Percentiles rank a stretch among this genome's conserved stretches.
phyloP scores from a whole-genome alignment of 2,888 invertebrate genomes.

The Aspidiotus destructor region DNA sequence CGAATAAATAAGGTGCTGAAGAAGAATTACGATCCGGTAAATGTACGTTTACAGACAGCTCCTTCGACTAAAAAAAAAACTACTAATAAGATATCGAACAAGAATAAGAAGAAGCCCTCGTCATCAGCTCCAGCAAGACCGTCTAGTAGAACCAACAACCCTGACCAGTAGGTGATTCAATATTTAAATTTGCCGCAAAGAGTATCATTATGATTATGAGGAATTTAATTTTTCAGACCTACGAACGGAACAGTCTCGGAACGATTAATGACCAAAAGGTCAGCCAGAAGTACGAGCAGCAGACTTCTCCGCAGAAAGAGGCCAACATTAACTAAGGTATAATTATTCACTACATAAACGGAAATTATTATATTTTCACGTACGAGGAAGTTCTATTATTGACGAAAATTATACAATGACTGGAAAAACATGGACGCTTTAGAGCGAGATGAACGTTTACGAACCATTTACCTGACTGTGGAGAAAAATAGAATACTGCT shows the following conservation, averaged over 20 bases:
- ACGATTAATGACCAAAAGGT: neutral
- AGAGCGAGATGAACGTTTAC: too few relatives aligned
- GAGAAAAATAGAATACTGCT: too few relatives aligned
- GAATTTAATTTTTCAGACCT: neutral
- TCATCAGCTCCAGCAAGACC: neutral
- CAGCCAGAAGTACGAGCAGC: constrained; percentile 16
- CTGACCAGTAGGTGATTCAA: too few relatives aligned
- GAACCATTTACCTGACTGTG: too few relatives aligned
- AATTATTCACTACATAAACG: neutral
- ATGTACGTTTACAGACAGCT: constrained; percentile 55
- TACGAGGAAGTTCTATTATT: too few relatives aligned
- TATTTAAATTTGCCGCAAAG: too few relatives aligned
- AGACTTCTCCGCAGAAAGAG: constrained; percentile 11
- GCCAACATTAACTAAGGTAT: constrained; percentile 18
- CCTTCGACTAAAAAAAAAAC: constrained; percentile 45
- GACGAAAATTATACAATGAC: too few relatives aligned
- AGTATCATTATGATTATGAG: too few relatives aligned
- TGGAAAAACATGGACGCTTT: too few relatives aligned
- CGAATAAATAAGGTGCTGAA: constrained; percentile 71
- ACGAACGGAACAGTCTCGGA: neutral
- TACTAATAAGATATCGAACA: constrained; percentile 18
- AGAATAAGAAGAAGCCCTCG: constrained; percentile 31
- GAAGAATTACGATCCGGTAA: constrained; percentile 73
- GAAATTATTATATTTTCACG: too few relatives aligned
- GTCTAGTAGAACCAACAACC: neutral